Conservation (phyloP, 2,797 vertebrate species). For the Orientallactaga sibirica region DNA sequence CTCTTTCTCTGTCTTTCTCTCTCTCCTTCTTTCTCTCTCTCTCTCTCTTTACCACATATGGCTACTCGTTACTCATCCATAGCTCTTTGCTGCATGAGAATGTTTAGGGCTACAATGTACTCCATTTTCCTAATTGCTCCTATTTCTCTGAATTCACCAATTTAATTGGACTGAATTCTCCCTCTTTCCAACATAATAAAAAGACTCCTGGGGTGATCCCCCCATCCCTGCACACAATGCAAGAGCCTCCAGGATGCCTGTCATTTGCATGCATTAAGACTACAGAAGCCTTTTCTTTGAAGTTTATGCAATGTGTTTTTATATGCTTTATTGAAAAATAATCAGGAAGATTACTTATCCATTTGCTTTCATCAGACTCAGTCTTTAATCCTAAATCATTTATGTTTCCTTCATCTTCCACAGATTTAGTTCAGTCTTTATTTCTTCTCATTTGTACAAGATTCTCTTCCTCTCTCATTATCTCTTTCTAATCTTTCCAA, state of each 20-base stretch:
- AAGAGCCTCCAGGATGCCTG: background rate
- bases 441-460: background rate
- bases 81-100: background rate
- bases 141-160: constrained; percentile 5
- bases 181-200: background rate
- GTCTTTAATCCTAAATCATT: background rate
- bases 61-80: background rate
- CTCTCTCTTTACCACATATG: background rate
- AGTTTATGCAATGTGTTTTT: background rate
- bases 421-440: background rate
- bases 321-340: constrained; percentile 31
- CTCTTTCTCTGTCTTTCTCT: too few relatives aligned
- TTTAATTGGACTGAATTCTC: background rate
- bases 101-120: background rate
- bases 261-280: background rate
- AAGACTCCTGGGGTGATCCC: background rate
- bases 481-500: background rate
- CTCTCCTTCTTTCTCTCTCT: too few relatives aligned
- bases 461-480: background rate
- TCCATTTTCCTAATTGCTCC: constrained; percentile 19
- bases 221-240: background rate
- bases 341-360: background rate
- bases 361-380: background rate
- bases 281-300: background rate
- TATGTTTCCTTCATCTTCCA: background rate